Evolutionary conservation across 2,888 invertebrate species (phyloP).

Genomic region (Eupithecia subumbrata): DNA sequence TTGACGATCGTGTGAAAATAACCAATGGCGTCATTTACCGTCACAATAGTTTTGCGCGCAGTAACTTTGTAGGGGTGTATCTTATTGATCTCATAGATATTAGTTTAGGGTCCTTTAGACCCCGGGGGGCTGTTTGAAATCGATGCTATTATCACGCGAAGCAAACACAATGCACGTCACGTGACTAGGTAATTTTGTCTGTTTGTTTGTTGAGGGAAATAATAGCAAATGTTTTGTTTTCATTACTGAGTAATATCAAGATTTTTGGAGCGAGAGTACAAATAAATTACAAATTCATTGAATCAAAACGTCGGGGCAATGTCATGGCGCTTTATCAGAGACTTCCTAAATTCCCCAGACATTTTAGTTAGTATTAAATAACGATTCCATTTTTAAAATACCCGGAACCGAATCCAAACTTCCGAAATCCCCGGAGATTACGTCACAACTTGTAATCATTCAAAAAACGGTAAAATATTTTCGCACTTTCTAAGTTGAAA

Average conservation of each 20-base stretch:
- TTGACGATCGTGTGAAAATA: slow-evolving; percentile 55
- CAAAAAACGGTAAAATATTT: slow-evolving; percentile 66
- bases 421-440: slow-evolving; percentile 67
- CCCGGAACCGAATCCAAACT: slow-evolving; percentile 51
- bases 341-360: background rate
- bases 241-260: slow-evolving; percentile 22
- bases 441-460: slow-evolving; percentile 70
- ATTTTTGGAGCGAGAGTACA: slow-evolving; percentile 17
- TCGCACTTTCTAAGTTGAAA: slow-evolving; percentile 51
- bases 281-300: slow-evolving; percentile 21
- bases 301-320: background rate
- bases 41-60: slow-evolving; percentile 53
- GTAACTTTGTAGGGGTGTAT: slow-evolving; percentile 57
- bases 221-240: slow-evolving; percentile 47
- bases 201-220: slow-evolving; percentile 45
- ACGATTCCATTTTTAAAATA: slow-evolving; percentile 49
- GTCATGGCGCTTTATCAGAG: background rate
- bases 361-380: slow-evolving; percentile 38
- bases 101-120: slow-evolving; percentile 53
- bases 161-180: slow-evolving; percentile 49
- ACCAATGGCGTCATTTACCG: slow-evolving; percentile 48
- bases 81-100: slow-evolving; percentile 56
- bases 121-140: slow-evolving; percentile 64
- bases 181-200: slow-evolving; percentile 28
- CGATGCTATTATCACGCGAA: slow-evolving; percentile 66